A percentile compares a stretch with the other conserved stretches of the same genome.
Conservation (phyloP, 2,888 invertebrate species). For the Brenthis daphne region DNA sequence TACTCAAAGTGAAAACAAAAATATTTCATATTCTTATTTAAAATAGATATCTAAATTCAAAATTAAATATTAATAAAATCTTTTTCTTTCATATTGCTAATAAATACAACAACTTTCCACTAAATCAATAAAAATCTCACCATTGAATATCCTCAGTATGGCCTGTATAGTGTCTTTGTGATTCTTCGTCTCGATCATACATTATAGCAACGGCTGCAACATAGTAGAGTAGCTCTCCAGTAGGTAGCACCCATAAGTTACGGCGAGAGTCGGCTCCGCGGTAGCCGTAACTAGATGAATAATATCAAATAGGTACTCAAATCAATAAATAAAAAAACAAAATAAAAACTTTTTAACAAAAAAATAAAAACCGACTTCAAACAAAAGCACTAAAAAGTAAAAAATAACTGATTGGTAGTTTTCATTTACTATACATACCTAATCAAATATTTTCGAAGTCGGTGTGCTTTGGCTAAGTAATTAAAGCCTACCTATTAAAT, state of each 20-base stretch:
- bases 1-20: background rate
- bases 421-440: no score
- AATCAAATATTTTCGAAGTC: no score
- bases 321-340: background rate
- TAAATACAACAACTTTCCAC: background rate
- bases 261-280: constrained; percentile 94
- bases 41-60: no score
- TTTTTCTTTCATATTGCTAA: background rate
- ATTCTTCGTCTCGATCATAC: constrained; percentile 92
- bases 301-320: background rate
- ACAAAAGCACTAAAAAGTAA: no score
- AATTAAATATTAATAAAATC: no score
- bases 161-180: constrained; percentile 94
- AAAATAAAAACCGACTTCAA: no score
- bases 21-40: background rate
- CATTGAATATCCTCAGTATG: constrained; percentile 97
- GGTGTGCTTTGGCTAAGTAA: no score
- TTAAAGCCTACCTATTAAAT: no score
- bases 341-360: no score
- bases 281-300: constrained; percentile 89
- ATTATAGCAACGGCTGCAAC: constrained; percentile 96
- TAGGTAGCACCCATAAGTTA: constrained; percentile 96
- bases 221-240: constrained; percentile 95
- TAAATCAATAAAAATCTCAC: constrained; percentile 73
- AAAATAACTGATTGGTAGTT: no score